Percentiles rank a stretch among this genome's conserved stretches.
Conservation (phyloP, 2,888 invertebrate genomes). For the Dysmachus trigonus region DNA sequence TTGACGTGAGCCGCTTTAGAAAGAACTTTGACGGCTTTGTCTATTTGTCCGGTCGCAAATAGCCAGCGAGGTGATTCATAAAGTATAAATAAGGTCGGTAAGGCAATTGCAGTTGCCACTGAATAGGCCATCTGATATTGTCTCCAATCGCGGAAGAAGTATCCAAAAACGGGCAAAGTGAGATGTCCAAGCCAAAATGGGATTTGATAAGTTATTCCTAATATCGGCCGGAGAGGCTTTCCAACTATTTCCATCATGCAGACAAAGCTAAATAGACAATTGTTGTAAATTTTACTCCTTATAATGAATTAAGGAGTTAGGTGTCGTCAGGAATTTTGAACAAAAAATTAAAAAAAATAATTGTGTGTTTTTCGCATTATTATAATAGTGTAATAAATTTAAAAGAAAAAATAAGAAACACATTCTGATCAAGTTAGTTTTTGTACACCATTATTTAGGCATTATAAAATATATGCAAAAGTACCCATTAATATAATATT, state of each 20-base stretch:
- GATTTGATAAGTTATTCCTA: conserved; percentile 70
- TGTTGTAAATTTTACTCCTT: background rate
- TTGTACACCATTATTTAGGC: too few species aligned
- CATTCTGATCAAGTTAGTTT: too few species aligned
- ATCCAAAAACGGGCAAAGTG: conserved; percentile 69
- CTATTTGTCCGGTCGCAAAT: conserved; percentile 72
- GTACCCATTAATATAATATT: too few species aligned
- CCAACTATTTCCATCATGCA: conserved; percentile 73
- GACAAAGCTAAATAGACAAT: conserved; percentile 67
- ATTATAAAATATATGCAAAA: too few species aligned
- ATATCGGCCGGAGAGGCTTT: conserved; percentile 61
- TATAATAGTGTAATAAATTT: too few species aligned
- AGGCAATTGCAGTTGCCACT: conserved; percentile 69
- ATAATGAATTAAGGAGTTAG: background rate
- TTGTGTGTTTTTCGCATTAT: too few species aligned
- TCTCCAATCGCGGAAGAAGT: conserved; percentile 74
- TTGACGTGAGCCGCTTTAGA: conserved; percentile 71
- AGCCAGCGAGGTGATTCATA: conserved; percentile 86
- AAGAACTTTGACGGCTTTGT: conserved; percentile 71
- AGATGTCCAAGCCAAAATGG: conserved; percentile 74
- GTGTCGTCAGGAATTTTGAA: background rate
- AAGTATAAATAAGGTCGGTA: conserved; percentile 73
- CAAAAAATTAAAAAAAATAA: background rate
- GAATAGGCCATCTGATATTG: conserved; percentile 75
- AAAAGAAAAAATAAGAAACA: too few species aligned